Evolutionary conservation across 2,888 invertebrate species (phyloP).

Genomic region (Unio delphinus): DNA sequence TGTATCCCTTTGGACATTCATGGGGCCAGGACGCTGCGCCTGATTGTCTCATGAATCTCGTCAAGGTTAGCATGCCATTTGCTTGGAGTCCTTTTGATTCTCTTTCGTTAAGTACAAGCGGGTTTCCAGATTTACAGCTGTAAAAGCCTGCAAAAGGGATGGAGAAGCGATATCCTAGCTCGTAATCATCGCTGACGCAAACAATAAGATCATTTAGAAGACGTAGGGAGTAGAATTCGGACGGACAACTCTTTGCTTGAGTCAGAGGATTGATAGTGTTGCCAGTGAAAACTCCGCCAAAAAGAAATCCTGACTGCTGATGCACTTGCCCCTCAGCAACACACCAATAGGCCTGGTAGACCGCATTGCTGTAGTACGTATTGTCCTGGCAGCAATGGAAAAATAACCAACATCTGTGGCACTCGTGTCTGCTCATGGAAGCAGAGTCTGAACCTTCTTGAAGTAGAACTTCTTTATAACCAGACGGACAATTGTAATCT

Average conservation of each 20-base stretch:
- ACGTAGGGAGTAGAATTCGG: slow-evolving; percentile 41
- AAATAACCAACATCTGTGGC: slow-evolving; percentile 19
- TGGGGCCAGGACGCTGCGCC: slow-evolving; percentile 40
- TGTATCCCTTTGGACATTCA: slow-evolving; percentile 55
- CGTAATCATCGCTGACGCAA: slow-evolving; percentile 61
- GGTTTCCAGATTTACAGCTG: slow-evolving; percentile 55
- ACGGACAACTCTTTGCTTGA: slow-evolving; percentile 42
- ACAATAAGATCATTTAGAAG: slow-evolving; percentile 42
- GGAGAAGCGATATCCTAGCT: slow-evolving; percentile 39
- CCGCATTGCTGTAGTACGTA: slow-evolving; percentile 29
- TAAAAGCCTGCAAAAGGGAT: slow-evolving; percentile 61
- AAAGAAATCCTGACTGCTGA: slow-evolving; percentile 47
- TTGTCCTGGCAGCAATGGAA: slow-evolving; percentile 29
- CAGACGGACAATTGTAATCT: too few species aligned
- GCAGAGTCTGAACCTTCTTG: too few species aligned
- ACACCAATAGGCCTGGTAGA: slow-evolving; percentile 56
- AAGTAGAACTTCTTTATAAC: too few species aligned
- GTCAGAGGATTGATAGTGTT: slow-evolving; percentile 46
- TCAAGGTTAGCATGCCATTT: too few species aligned
- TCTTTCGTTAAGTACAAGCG: slow-evolving; percentile 17
- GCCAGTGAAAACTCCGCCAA: slow-evolving; percentile 57
- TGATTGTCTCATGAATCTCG: neutral
- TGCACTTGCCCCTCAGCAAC: slow-evolving; percentile 34
- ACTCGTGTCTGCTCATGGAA: too few species aligned
- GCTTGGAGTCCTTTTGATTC: too few species aligned